Evolutionary conservation across 2,797 vertebrate genomes (phyloP).

Genomic region (Gadopsis marmoratus): DNA sequence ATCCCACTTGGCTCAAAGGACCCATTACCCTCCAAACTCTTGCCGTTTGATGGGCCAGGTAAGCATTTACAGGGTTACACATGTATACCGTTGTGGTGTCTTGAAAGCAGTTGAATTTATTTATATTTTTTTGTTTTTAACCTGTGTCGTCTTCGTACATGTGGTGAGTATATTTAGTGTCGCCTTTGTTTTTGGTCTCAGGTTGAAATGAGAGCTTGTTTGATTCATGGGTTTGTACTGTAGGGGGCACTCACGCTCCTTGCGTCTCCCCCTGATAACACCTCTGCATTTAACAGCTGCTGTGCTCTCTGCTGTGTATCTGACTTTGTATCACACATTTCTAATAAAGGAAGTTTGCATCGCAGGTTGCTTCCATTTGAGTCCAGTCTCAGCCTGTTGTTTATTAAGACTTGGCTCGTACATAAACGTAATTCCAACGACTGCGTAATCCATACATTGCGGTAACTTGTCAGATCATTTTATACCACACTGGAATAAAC

Average conservation of each 20-base stretch:
- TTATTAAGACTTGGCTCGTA: constrained; percentile 64
- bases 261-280: constrained; percentile 38
- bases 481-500: constrained; percentile 7
- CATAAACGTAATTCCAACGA: constrained; percentile 16
- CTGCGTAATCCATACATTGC: constrained; percentile 17
- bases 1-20: constrained; percentile 97
- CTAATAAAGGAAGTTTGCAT: constrained; percentile 83
- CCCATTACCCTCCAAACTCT: constrained; percentile 95
- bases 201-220: constrained; percentile 74
- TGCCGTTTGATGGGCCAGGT: constrained; percentile 99
- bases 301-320: constrained; percentile 66
- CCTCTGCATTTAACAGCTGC: constrained; percentile 39
- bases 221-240: constrained; percentile 57
- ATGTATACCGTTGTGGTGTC: constrained; percentile 6
- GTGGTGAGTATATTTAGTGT: constrained; percentile 60
- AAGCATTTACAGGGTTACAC: constrained; percentile 79
- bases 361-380: constrained; percentile 73
- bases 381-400: constrained; percentile 76
- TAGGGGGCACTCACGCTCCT: constrained; percentile 66
- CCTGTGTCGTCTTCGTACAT: neutral
- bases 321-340: constrained; percentile 75
- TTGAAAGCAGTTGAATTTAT: constrained; percentile 12
- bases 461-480: neutral
- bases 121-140: neutral
- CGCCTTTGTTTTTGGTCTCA: neutral